Evolutionary conservation across 1,140 invertebrate species (phyloP).

Genomic region (Pseudomyrmex pallidus): DNA sequence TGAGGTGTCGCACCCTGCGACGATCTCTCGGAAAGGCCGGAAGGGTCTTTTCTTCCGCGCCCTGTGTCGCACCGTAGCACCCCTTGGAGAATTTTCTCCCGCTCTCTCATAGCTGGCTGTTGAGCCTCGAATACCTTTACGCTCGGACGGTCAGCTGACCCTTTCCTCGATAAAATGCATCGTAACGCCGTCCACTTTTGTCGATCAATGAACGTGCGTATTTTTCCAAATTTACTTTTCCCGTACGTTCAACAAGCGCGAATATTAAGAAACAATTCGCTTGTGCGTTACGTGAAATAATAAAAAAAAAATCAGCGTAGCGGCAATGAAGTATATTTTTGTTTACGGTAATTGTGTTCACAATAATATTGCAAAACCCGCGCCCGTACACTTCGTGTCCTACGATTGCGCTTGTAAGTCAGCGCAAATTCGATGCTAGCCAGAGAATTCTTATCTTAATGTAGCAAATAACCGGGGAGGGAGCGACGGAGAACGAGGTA

Average conservation of each 20-base stretch:
- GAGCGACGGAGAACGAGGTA: conserved; percentile 76
- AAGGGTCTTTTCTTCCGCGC: conserved; percentile 74
- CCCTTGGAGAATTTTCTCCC: conserved; percentile 78
- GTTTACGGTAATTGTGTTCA: conserved; percentile 43
- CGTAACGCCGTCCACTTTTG: conserved; percentile 50
- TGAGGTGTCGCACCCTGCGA: conserved; percentile 83
- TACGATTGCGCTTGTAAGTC: conserved; percentile 67
- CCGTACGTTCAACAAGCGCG: neutral
- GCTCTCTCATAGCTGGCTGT: conserved; percentile 67
- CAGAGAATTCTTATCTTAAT: conserved; percentile 83
- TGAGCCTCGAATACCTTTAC: conserved; percentile 83
- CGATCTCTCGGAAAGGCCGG: conserved; percentile 69
- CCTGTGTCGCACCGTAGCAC: conserved; percentile 69
- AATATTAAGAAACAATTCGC: neutral
- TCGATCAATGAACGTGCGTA: conserved; percentile 41
- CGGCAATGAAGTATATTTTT: neutral
- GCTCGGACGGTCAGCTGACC: conserved; percentile 73
- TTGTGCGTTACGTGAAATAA: too few relatives aligned
- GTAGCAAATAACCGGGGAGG: conserved; percentile 82
- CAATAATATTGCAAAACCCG: neutral
- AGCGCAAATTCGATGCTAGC: conserved; percentile 73
- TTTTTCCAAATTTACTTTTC: neutral
- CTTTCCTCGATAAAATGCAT: conserved; percentile 60
- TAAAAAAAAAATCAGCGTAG: too few relatives aligned
- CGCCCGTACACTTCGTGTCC: neutral